phyloP scores from a whole-genome alignment of 2,888 invertebrate genomes.

The Philhelius pedissequus region DNA sequence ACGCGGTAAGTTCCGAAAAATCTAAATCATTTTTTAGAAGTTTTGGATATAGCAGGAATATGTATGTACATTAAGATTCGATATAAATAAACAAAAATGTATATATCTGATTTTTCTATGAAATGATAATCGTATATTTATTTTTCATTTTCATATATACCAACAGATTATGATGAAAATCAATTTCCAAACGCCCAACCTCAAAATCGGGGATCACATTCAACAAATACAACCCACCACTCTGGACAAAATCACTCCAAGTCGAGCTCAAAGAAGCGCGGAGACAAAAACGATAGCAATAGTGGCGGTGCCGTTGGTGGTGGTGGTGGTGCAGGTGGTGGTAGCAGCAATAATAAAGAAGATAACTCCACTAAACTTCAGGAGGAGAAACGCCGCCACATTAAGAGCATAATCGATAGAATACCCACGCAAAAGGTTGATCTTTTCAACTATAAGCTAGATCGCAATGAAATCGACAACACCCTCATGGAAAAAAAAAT shows the following conservation, averaged over 20 bases:
- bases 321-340: too few relatives aligned
- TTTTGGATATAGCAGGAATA: too few relatives aligned
- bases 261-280: constrained; percentile 71
- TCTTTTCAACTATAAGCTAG: constrained; percentile 95
- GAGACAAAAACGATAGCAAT: constrained; percentile 74
- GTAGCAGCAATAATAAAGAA: constrained; percentile 79
- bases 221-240: constrained; percentile 41
- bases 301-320: constrained; percentile 73
- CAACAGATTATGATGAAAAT: constrained; percentile 76
- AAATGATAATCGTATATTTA: neutral
- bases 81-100: too few relatives aligned
- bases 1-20: too few relatives aligned
- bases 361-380: constrained; percentile 85
- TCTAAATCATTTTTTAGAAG: too few relatives aligned
- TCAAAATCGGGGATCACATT: constrained; percentile 55
- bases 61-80: too few relatives aligned
- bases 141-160: neutral
- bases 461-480: constrained; percentile 91
- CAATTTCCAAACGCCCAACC: constrained; percentile 66
- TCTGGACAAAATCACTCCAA: constrained; percentile 54
- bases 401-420: constrained; percentile 98
- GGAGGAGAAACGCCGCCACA: constrained; percentile 97
- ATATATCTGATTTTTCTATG: neutral
- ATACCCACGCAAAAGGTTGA: constrained; percentile 99
- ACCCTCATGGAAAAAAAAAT: constrained; percentile 96